These are phyloP conservation scores for Leucopsar rothschildi DNA, from an alignment of 2,113 vertebrate genomes.

Conservation along the genomic window DNA sequence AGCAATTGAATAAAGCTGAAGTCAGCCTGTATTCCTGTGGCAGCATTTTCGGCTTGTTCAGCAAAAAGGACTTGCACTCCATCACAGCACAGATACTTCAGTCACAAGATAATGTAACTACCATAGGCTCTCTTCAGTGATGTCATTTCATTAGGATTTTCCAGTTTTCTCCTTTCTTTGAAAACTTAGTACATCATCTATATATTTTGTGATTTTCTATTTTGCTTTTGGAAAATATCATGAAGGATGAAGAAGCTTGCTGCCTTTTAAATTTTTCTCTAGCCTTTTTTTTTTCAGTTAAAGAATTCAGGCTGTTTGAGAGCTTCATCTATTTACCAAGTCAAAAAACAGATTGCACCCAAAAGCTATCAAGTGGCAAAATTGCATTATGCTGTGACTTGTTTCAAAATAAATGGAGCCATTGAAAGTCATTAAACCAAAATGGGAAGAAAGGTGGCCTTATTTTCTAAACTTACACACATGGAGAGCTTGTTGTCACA, in stretches of 20 bases:
- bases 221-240: background rate
- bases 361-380: background rate
- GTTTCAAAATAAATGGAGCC: constrained; percentile 34
- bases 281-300: background rate
- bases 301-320: background rate
- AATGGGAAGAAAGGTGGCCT: constrained; percentile 5
- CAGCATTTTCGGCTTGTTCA: constrained; percentile 21
- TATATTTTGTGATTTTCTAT: background rate
- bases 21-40: background rate
- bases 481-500: background rate
- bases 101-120: background rate
- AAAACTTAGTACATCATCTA: background rate
- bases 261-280: background rate
- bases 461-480: background rate
- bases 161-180: background rate
- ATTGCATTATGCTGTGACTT: background rate
- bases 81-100: background rate
- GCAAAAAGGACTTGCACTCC: background rate
- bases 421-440: background rate
- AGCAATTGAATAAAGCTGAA: constrained; percentile 24
- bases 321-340: background rate
- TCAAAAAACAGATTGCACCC: background rate
- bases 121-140: background rate
- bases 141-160: background rate
- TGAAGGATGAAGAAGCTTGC: background rate